Evolutionary conservation across 1,140 invertebrate genomes (phyloP), one percentile per base, ranked within the genome.

Genomic region (Hestina assimilis): DNA sequence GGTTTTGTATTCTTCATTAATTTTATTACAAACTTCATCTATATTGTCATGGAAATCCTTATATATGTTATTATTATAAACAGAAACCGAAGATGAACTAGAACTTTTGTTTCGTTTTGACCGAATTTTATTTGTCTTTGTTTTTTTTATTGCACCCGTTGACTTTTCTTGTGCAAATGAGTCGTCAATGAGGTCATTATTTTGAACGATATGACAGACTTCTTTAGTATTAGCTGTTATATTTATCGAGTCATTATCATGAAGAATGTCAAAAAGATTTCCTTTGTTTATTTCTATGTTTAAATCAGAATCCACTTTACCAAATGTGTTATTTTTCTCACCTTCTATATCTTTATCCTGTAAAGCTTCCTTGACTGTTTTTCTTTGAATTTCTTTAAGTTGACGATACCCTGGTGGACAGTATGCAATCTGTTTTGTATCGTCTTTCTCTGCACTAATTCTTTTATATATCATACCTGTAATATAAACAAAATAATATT

Each of bases 271-370:
- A 72, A 23, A 21, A 23, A 5, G 5, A 69, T 63, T 51, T 62
- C 58, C 26, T 74, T 72, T 35, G 63, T 59, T n/a, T 38, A 79
- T 69, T 40, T 67, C 26, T 14, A 74, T 8, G 33, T 65, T 59
- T 8, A 67, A 23, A 51, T 62, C 56, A 3, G 76, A 69, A 43
- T 76, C 72, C 12, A 66, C 40, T 19, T 60, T 51, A 26, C 12
- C 35, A 12, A 38, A 50, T 8, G 31, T 42, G 19, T 19, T 3
- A 12, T 29, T 19, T 7, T 1, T 42, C 29, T 42, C 20, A n/a
- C 12, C 14, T 6, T 40, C 14, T 19, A 20, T 26, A 11, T 28
- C 21, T 17, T 47, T 14, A 28, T 19, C 3, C 1, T n/a, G n/a
- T n/a, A n/a, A n/a, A n/a, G n/a, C n/a, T n/a, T n/a, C n/a, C n/a